phyloP scores from a whole-genome alignment of 2,113 vertebrate species.

The Lepus americanus region DNA sequence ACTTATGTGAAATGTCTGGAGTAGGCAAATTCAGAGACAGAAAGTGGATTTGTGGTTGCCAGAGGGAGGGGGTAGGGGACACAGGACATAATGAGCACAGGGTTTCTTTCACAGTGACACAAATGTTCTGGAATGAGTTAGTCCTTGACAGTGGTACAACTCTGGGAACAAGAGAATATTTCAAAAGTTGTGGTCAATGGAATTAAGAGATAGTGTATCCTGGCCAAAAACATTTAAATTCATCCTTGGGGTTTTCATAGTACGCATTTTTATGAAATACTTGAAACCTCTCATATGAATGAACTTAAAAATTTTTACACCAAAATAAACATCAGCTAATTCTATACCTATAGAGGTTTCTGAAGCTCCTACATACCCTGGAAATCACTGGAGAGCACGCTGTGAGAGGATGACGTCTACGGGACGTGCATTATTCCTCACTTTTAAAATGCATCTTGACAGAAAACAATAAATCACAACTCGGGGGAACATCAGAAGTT shows the following conservation, averaged over 20 bases:
- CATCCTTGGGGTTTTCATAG: too few species aligned
- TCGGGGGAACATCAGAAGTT: not conserved
- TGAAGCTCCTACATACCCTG: not conserved
- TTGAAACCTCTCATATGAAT: too few species aligned
- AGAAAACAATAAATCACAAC: slow-evolving; percentile 37
- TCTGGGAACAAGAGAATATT: not conserved
- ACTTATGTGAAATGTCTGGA: not conserved
- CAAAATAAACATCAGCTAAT: too few species aligned
- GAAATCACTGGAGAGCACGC: not conserved
- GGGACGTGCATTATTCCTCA: not conserved
- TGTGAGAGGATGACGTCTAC: not conserved
- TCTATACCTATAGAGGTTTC: too few species aligned
- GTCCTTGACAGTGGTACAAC: not conserved
- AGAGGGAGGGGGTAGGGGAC: not conserved
- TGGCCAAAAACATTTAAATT: too few species aligned
- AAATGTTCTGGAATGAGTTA: not conserved
- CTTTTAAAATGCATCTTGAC: not conserved
- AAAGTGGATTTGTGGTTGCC: not conserved
- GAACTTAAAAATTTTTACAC: too few species aligned
- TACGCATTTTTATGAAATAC: too few species aligned
- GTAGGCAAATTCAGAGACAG: not conserved
- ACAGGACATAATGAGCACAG: fast-evolving
- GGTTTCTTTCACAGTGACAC: not conserved
- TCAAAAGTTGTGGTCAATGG: too few species aligned
- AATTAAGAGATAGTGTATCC: too few species aligned